These are phyloP conservation scores for Microhierax caerulescens DNA, from an alignment of 2,797 vertebrate species.

Conservation along the genomic window DNA sequence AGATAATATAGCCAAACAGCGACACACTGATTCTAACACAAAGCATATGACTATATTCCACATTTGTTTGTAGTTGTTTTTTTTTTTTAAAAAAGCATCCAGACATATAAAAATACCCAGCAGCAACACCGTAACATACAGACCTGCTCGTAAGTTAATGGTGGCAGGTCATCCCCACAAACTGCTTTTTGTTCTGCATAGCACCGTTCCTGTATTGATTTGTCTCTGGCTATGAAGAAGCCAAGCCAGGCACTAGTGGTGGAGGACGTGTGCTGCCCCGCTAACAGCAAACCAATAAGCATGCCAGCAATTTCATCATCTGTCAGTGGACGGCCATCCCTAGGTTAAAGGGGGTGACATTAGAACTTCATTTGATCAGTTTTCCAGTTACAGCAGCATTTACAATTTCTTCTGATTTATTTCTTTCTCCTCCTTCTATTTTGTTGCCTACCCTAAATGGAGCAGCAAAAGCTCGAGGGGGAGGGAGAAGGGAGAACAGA, in stretches of 20 bases:
- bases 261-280: conserved; percentile 96
- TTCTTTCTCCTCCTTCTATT: neutral
- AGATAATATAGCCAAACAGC: neutral
- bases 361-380: neutral
- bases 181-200: conserved; percentile 86
- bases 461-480: neutral
- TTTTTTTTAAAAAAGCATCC: neutral
- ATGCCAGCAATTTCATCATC: conserved; percentile 90
- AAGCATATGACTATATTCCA: neutral
- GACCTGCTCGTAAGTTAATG: conserved; percentile 89
- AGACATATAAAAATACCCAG: neutral
- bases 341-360: neutral
- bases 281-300: conserved; percentile 93
- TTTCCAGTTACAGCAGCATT: neutral
- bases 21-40: neutral
- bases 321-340: conserved; percentile 83
- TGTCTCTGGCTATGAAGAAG: conserved; percentile 91
- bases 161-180: conserved; percentile 85
- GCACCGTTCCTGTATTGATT: conserved; percentile 86
- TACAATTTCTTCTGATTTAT: neutral
- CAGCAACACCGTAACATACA: neutral
- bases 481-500: neutral
- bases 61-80: accelerated
- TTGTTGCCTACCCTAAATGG: neutral
- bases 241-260: conserved; percentile 96